Base-by-base conservation (phyloP, 2,797 vertebrate genomes). In the Oophaga sylvatica region DNA sequence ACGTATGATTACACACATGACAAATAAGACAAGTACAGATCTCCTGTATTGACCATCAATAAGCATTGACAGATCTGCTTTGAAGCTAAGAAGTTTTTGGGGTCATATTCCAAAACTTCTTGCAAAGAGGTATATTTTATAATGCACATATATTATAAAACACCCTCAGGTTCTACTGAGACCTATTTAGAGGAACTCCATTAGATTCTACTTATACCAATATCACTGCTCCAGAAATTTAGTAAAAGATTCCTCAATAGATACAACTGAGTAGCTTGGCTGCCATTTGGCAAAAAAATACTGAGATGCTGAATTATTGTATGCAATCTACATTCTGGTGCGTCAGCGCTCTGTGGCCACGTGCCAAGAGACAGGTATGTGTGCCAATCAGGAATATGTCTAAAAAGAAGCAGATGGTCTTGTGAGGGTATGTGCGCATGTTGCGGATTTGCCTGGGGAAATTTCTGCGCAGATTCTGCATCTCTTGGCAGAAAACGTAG, bases 361-460 rank as follows among this genome's bases (percentile, higher is more conserved):
- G 19, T 75, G 63, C 56, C 79, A 87, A 70, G 16, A 31, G 35
- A 81, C 22, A 81, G 81, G 65, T 80, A 63, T 29, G 13, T 80
- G 22, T 87, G 79, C 68, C 85, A 87, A 62, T 65, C 56, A 81
- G 56, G 75, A 71, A 70, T 29, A 87, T 57, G 68, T 48, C 70
- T 77, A 76, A 77, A 76, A 87, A 57, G 60, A 60, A 83, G 15
- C 80, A 87, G 45, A 81, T 87, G 68, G n/a, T 87, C 76, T 67
- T 77, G 67, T 53, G n/a, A 87, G 57, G 70, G 48, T 53, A 26
- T 26, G 26, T 26, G 26, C 26, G 0, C 26, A 26, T 0, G 26
- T 26, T 26, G 26, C 26, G 26, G 26, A 26, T 26, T 26, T 26
- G 26, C 26, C 26, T 26, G 26, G 26, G 26, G 26, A 26, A 26